Percentiles rank a stretch among this genome's conserved stretches.
These are phyloP conservation scores for Copidosoma aretas DNA, from an alignment of 2,888 invertebrate species.

Conservation along the genomic window DNA sequence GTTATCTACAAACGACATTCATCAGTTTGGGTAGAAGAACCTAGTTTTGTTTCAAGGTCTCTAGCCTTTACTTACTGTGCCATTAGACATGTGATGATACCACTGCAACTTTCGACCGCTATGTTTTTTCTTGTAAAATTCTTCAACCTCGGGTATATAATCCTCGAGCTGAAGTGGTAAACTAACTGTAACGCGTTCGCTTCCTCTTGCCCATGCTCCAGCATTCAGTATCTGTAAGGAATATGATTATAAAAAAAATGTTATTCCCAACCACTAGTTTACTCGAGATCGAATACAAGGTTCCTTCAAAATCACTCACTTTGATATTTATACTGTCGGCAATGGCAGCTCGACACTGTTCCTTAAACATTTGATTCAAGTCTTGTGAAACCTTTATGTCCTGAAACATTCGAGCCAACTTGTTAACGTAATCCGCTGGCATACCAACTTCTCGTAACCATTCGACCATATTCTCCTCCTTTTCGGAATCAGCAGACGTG, in stretches of 20 bases:
- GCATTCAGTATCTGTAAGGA: conserved; percentile 82
- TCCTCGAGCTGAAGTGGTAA: conserved; percentile 97
- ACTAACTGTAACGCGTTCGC: conserved; percentile 93
- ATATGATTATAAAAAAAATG: not conserved
- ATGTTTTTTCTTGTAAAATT: conserved; percentile 97
- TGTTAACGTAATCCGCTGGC: conserved; percentile 99
- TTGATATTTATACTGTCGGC: conserved; percentile 95
- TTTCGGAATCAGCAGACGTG: conserved; percentile 97
- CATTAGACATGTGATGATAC: conserved; percentile 99
- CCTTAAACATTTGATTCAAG: conserved; percentile 89
- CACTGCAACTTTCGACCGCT: conserved; percentile 97
- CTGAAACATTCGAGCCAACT: conserved; percentile 96
- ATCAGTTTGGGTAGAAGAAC: conserved; percentile 2
- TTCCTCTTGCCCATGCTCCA: conserved; percentile 96
- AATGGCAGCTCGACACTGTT: conserved; percentile 76
- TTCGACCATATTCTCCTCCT: conserved; percentile 99
- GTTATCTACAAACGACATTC: conserved; percentile 71
- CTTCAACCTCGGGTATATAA: conserved; percentile 98
- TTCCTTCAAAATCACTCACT: conserved; percentile 39
- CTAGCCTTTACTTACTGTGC: conserved; percentile 69
- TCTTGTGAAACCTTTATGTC: conserved; percentile 98
- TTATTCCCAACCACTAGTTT: not conserved
- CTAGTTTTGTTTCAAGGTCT: not conserved
- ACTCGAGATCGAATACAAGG: not conserved
- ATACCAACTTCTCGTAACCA: conserved; percentile 98